phyloP scores from a whole-genome alignment of 2,113 vertebrate species.

The Callorhinus ursinus region DNA sequence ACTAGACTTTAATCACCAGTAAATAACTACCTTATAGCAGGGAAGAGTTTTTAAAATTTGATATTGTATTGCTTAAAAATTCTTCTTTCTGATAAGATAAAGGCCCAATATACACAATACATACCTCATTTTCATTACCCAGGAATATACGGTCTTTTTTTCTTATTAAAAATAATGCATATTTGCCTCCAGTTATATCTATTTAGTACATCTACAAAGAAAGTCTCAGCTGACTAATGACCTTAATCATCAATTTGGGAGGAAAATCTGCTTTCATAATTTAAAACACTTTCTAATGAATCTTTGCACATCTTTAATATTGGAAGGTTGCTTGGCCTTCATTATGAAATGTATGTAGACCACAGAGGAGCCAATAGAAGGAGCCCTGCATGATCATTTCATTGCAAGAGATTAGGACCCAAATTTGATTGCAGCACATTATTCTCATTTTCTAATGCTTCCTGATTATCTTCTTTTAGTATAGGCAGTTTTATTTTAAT shows the following conservation, averaged over 20 bases:
- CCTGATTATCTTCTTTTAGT: not conserved
- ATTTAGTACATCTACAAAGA: slow-evolving; percentile 2
- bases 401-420: not conserved
- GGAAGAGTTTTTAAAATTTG: not conserved
- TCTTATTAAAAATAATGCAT: slow-evolving; percentile 44
- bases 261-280: slow-evolving; percentile 57
- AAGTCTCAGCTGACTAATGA: slow-evolving; percentile 6
- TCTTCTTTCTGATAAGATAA: not conserved
- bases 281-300: slow-evolving; percentile 25
- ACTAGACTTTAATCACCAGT: not conserved
- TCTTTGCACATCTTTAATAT: slow-evolving; percentile 15
- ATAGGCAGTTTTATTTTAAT: not conserved
- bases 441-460: slow-evolving; percentile 14
- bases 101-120: not conserved
- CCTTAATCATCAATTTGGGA: slow-evolving; percentile 37
- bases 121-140: not conserved
- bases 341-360: not conserved
- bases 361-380: not conserved
- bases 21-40: not conserved
- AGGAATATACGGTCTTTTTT: not conserved
- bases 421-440: not conserved
- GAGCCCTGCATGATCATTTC: not conserved
- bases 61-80: not conserved
- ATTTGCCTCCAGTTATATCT: not conserved
- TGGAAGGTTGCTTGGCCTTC: not conserved